Percentiles rank a stretch among this genome's conserved stretches.
Conservation (phyloP, 2,888 invertebrate species). For the Caenorhabditis parvicauda region DNA sequence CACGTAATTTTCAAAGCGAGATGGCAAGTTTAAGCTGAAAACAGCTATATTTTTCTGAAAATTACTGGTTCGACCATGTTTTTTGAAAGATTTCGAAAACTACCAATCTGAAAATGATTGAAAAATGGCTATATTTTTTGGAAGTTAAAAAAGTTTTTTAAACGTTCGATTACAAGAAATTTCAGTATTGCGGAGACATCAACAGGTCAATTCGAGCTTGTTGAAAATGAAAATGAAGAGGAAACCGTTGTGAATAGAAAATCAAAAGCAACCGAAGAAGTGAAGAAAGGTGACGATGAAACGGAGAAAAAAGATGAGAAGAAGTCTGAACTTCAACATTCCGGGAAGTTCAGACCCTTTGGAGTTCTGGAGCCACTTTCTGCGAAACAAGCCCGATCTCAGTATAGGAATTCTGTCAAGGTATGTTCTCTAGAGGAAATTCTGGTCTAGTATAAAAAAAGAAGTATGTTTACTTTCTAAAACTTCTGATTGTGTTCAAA, state of each 20-base stretch:
- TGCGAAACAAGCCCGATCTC: conserved; percentile 29
- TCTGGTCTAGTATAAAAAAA: neutral
- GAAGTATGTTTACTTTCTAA: too few relatives aligned
- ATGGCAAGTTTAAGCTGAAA: too few relatives aligned
- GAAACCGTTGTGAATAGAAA: conserved; percentile 2
- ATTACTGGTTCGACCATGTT: too few relatives aligned
- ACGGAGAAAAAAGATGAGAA: conserved; percentile 4
- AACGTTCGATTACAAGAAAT: too few relatives aligned
- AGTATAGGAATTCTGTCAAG: neutral
- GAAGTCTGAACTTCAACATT: conserved; percentile 5
- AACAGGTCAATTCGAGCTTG: too few relatives aligned
- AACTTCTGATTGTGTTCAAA: neutral
- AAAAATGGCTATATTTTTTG: too few relatives aligned
- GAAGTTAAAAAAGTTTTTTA: too few relatives aligned
- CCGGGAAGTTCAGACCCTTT: conserved; percentile 31
- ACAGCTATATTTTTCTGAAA: too few relatives aligned
- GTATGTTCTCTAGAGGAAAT: neutral
- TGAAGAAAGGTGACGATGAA: conserved; percentile 4
- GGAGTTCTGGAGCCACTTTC: conserved; percentile 29
- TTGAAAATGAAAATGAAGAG: conserved; percentile 7
- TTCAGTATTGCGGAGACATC: too few relatives aligned
- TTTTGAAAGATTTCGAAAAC: too few relatives aligned
- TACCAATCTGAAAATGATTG: neutral
- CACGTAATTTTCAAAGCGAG: neutral
- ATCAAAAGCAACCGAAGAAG: conserved; percentile 3